A percentile compares a stretch with the other conserved stretches of the same genome.
Evolutionary conservation across 1,140 invertebrate genomes (phyloP).

Genomic region (Triops cancriformis): DNA sequence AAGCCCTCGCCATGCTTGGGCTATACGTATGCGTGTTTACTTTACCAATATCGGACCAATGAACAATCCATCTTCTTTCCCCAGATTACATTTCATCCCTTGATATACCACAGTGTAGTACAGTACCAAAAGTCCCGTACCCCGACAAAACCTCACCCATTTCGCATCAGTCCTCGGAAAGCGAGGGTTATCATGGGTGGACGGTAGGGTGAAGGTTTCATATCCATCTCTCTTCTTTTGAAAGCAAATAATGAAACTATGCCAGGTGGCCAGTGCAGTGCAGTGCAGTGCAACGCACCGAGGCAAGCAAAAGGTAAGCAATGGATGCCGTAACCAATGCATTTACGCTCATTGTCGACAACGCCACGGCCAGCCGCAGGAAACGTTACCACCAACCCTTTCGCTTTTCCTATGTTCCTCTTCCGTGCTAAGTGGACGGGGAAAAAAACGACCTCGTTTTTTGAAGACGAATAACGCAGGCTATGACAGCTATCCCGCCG

Average conservation of each 20-base stretch:
- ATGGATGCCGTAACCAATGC: neutral
- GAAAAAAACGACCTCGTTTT: neutral
- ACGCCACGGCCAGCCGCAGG: neutral
- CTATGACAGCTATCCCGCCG: neutral
- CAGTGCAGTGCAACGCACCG: neutral
- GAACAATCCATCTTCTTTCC: neutral
- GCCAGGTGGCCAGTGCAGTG: neutral
- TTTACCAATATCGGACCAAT: neutral
- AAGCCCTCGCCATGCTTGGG: neutral
- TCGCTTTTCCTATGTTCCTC: neutral
- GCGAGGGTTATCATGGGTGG: too few species aligned
- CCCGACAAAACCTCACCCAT: too few species aligned
- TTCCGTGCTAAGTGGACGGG: neutral
- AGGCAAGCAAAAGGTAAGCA: neutral
- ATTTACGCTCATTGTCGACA: neutral
- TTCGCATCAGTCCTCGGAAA: too few species aligned
- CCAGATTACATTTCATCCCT: constrained; percentile 6
- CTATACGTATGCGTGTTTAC: neutral
- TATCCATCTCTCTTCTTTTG: neutral
- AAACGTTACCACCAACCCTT: neutral
- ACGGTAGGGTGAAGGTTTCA: too few species aligned
- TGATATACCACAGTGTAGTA: neutral
- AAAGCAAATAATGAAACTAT: neutral
- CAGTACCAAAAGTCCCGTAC: too few species aligned
- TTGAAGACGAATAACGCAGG: neutral